Evolutionary conservation across 1,140 invertebrate genomes (phyloP).

Genomic region (Cherax destructor): DNA sequence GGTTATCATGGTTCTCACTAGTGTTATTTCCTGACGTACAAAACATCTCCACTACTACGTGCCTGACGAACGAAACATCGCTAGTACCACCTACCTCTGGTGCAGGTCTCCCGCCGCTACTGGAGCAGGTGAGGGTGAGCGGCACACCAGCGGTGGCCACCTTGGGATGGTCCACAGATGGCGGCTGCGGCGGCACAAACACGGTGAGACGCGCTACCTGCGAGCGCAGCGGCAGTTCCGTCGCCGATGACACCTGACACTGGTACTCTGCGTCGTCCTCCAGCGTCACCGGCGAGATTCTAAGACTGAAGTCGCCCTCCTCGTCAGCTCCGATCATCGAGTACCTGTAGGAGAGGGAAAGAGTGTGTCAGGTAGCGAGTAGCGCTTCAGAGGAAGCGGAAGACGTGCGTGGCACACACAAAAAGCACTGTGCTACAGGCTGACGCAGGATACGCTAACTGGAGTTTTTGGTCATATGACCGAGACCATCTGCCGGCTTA

Average conservation of each 20-base stretch:
- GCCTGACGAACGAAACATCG: too few relatives aligned
- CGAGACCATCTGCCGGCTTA: too few relatives aligned
- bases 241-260: conserved; percentile 83
- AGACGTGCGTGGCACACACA: neutral
- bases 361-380: neutral
- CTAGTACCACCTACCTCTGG: conserved; percentile 7
- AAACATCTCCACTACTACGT: too few relatives aligned
- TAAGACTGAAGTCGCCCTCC: conserved; percentile 91
- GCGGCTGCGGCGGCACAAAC: neutral
- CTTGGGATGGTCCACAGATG: neutral
- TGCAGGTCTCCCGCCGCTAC: conserved; percentile 2
- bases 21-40: too few relatives aligned
- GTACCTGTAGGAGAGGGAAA: conserved; percentile 79
- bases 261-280: conserved; percentile 94
- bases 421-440: neutral
- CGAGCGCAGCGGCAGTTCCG: conserved; percentile 76
- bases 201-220: conserved; percentile 19
- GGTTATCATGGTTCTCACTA: too few relatives aligned
- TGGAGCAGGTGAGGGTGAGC: conserved; percentile 17
- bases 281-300: conserved; percentile 90
- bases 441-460: too few relatives aligned
- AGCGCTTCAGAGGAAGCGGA: neutral
- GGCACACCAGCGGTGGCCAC: conserved; percentile 19
- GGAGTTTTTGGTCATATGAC: too few relatives aligned
- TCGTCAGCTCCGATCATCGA: conserved; percentile 95